A percentile compares a stretch with the other conserved stretches of the same genome.
phyloP scores from a whole-genome alignment of 2,888 invertebrate species.

The Lumbricus terrestris region DNA sequence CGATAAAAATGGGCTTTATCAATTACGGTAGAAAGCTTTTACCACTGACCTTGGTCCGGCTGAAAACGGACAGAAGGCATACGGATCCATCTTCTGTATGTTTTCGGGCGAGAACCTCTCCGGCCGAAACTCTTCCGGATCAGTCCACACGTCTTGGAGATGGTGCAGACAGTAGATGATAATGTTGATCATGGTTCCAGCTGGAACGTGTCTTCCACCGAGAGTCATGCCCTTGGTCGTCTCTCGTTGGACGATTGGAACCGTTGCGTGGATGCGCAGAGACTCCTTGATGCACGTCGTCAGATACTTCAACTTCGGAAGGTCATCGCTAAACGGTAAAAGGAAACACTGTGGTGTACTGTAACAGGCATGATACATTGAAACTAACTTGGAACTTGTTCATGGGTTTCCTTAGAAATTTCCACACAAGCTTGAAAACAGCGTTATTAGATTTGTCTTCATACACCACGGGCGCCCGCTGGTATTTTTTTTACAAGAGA shows the following conservation, averaged over 20 bases:
- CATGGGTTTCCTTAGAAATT: too few species aligned
- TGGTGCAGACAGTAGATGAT: conserved; percentile 47
- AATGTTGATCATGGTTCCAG: conserved; percentile 41
- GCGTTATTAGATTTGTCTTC: too few species aligned
- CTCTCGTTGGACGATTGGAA: conserved; percentile 46
- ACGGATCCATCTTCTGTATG: conserved; percentile 43
- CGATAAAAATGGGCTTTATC: not conserved
- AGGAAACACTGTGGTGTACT: too few species aligned
- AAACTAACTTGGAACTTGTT: not conserved
- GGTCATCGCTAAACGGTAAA: conserved; percentile 45
- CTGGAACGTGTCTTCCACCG: conserved; percentile 44
- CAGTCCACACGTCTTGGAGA: conserved; percentile 46
- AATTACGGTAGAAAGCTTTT: not conserved
- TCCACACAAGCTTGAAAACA: too few species aligned
- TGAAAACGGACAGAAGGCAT: conserved; percentile 47
- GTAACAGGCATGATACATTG: too few species aligned
- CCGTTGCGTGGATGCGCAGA: conserved; percentile 46
- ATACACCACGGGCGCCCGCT: too few species aligned
- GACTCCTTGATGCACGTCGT: conserved; percentile 52
- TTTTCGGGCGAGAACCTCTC: conserved; percentile 48
- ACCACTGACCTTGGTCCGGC: conserved; percentile 47
- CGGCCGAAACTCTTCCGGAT: conserved; percentile 35
- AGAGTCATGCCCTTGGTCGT: conserved; percentile 43
- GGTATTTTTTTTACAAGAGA: too few species aligned
- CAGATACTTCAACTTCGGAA: conserved; percentile 46